phyloP scores from a whole-genome alignment of 2,797 vertebrate species.

The Acrocephalus scirpaceus region DNA sequence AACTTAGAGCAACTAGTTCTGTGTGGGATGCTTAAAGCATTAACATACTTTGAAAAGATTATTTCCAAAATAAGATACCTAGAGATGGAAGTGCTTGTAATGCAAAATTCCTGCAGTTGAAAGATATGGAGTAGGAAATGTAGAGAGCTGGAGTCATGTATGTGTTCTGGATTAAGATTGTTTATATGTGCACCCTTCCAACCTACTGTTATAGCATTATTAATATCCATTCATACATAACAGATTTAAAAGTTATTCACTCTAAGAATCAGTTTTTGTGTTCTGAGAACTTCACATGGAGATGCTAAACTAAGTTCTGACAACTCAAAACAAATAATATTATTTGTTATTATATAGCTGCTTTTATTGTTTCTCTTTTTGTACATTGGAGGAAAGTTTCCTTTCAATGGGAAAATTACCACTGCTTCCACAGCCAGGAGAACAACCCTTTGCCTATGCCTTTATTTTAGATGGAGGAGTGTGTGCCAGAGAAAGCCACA shows the following conservation, averaged over 20 bases:
- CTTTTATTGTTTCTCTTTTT: not conserved
- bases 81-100: conserved; percentile 4
- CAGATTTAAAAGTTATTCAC: not conserved
- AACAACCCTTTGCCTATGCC: not conserved
- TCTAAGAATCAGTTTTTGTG: not conserved
- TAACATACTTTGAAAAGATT: conserved; percentile 41
- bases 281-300: not conserved
- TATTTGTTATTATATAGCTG: not conserved
- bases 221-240: not conserved
- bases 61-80: conserved; percentile 47
- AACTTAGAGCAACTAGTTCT: conserved; percentile 22
- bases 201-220: not conserved
- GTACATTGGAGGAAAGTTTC: not conserved
- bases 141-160: not conserved
- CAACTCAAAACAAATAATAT: not conserved
- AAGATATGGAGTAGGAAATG: not conserved
- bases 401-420: not conserved
- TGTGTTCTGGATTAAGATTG: not conserved
- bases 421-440: not conserved
- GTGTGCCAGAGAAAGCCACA: not conserved
- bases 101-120: not conserved
- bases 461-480: not conserved
- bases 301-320: not conserved
- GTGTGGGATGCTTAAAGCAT: conserved; percentile 32
- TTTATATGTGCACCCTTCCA: not conserved